These are phyloP conservation scores for Tokudaia tokunoshimensis DNA, from an alignment of 2,797 vertebrate species.

Conservation along the genomic window DNA sequence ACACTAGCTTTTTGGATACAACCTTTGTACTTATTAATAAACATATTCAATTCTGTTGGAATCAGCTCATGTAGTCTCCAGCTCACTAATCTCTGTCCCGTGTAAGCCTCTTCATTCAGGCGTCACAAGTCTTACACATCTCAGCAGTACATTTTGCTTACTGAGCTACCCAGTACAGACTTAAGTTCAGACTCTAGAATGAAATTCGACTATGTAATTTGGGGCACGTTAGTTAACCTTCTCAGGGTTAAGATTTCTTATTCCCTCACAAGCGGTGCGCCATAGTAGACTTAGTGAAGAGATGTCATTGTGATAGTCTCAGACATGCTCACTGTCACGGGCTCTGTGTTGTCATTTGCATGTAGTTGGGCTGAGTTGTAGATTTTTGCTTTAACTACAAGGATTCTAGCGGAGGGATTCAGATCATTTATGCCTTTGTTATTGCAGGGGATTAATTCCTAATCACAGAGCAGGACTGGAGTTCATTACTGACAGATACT, in stretches of 20 bases:
- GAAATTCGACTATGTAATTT: background rate
- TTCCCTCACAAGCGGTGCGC: background rate
- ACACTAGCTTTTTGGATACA: background rate
- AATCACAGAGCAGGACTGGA: background rate
- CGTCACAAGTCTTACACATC: background rate
- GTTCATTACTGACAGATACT: accelerated
- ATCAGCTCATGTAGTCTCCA: background rate
- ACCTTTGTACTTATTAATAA: background rate
- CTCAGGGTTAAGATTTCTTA: background rate
- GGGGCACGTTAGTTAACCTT: constrained; percentile 26
- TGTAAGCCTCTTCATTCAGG: constrained; percentile 4
- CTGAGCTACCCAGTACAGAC: background rate
- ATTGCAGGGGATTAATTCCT: background rate
- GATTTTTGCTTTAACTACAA: background rate
- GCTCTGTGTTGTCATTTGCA: too few relatives aligned
- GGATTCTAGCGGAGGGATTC: background rate
- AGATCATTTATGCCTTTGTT: background rate
- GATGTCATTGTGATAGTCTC: background rate
- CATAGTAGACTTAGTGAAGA: background rate
- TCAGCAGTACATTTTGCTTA: background rate
- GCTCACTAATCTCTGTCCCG: background rate
- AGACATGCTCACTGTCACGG: background rate
- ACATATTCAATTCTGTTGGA: background rate
- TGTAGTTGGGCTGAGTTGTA: background rate
- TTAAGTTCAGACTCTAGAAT: constrained; percentile 25